A percentile compares a stretch with the other conserved stretches of the same genome.
Conservation (phyloP, 2,797 vertebrate genomes). For the Tapirus indicus region DNA sequence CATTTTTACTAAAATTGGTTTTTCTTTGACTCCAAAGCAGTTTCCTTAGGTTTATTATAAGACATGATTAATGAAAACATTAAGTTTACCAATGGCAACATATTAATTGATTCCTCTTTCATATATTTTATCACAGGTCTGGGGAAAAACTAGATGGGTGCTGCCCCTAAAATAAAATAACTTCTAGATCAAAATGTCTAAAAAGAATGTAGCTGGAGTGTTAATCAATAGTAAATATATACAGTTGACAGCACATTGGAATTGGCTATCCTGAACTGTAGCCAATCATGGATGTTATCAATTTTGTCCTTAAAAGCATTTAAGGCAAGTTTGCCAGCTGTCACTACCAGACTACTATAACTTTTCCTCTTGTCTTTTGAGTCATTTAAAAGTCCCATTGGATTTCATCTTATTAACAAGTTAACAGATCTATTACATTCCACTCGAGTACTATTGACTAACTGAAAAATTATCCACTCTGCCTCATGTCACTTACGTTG, state of each 20-base stretch:
- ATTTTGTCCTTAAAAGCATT: constrained; percentile 79
- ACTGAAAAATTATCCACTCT: constrained; percentile 69
- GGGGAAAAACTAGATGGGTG: background rate
- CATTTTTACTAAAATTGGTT: constrained; percentile 24
- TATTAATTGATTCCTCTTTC: constrained; percentile 29
- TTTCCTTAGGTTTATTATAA: constrained; percentile 31
- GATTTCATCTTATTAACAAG: constrained; percentile 78
- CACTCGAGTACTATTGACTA: constrained; percentile 52
- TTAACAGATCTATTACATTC: constrained; percentile 73
- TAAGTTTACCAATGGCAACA: background rate
- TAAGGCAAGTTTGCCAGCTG: constrained; percentile 77
- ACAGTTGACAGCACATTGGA: constrained; percentile 61
- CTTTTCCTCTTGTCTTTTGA: constrained; percentile 65
- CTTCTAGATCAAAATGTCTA: constrained; percentile 69
- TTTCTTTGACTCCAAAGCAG: constrained; percentile 33
- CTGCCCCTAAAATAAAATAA: constrained; percentile 66
- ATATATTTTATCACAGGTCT: constrained; percentile 20
- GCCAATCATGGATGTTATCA: constrained; percentile 62
- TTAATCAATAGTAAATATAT: constrained; percentile 79
- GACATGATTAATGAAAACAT: constrained; percentile 43
- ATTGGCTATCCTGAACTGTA: constrained; percentile 64
- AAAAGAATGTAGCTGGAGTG: constrained; percentile 69
- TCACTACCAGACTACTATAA: constrained; percentile 58
- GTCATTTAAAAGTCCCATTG: constrained; percentile 73
- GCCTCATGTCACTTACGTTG: background rate